Evolutionary conservation across 35 echinoderm and acorn worm genomes (phyloP), one percentile per base, ranked within the genome.

Genomic region (Heliocidaris erythrogramma): DNA sequence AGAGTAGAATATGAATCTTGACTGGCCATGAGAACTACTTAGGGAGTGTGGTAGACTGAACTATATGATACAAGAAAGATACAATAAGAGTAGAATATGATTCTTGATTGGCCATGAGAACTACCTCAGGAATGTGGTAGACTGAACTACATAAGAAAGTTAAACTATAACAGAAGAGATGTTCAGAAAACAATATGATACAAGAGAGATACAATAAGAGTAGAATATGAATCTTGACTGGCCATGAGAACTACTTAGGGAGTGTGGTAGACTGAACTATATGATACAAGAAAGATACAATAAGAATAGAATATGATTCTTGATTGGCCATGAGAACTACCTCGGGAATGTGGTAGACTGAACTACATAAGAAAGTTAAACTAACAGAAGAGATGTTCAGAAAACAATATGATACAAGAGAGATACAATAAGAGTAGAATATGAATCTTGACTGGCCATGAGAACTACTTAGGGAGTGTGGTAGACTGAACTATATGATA

Each of bases 281-380:
- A 31, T 35, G 8, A 59, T 10, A 86, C 5, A 0, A 89, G 30
- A 89, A 89, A 89, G 86, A 42, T 42, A 42, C 3, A 18, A 84
- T 18, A 84, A 90, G 61, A 95, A 42, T 27, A 90, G 47, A 94
- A 49, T 21, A 94, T 92, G 30, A 94, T 71, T n/a, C 97, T 90
- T 13, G 93, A 94, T 13, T 96, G 94, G 7, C 97, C 97, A 95
- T 97, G 95, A 50, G 95, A 96, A 49, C 97, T 97, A 47, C 97
- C 97, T 93, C 88, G 60, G 96, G 96, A 30, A 92, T 49, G 35
- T 94, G 84, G 47, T 95, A 49, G n/a, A n/a, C n/a, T n/a, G n/a
- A n/a, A n/a, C n/a, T n/a, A n/a, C n/a, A n/a, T n/a, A n/a, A n/a
- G n/a, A n/a, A n/a, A n/a, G n/a, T n/a, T n/a, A n/a, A n/a, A n/a